Evolutionary conservation across 2,888 invertebrate species (phyloP), one percentile per base, ranked within the genome.

Genomic region (Trichogramma evanescens): DNA sequence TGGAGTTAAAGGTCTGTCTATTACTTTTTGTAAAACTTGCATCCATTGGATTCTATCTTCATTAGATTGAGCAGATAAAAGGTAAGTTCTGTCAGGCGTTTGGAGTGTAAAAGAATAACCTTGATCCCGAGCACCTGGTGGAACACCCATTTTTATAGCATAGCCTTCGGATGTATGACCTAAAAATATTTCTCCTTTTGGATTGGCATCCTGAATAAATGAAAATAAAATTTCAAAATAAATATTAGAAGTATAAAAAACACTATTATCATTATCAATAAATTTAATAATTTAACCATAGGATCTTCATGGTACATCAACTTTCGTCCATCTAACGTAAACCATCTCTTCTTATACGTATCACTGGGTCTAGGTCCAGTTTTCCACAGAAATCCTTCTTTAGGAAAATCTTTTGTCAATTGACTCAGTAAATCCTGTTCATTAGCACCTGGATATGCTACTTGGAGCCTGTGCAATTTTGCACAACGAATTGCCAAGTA

Each of bases 251-350:
- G 8, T 50, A 44, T 7, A 41, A 50, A 50, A 55, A 50, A 43
- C 41, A 48, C 7, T 13, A 10, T 52, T 42, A 45, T 63, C 44
- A 10, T 61, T 61, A 38, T 39, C 26, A 6, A 13, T 4, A 13
- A n/a, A 48, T 48, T 13, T 48, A 44, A 40, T 40, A 9, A 40
- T 44, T 42, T 42, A 72, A 84, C 84, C 75, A 93, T 79, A 2
- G 89, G 89, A 71, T 92, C 91, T 72, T 92, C 90, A 71, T 93
- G 91, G 72, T 95, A 95, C 92, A 93, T 93, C n/a, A 95, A 81
- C 75, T 93, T 93, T 65, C 94, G 83, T 70, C 89, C 88, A 69
- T 93, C 93, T 50, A 95, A 77, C 0, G 92, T 92, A 75, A 93
- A 93, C 94, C 94, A 95, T 53, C 94, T 80, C 67, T 89, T 87